Conservation (phyloP, 2,113 vertebrate species). For the Gobio gobio region DNA sequence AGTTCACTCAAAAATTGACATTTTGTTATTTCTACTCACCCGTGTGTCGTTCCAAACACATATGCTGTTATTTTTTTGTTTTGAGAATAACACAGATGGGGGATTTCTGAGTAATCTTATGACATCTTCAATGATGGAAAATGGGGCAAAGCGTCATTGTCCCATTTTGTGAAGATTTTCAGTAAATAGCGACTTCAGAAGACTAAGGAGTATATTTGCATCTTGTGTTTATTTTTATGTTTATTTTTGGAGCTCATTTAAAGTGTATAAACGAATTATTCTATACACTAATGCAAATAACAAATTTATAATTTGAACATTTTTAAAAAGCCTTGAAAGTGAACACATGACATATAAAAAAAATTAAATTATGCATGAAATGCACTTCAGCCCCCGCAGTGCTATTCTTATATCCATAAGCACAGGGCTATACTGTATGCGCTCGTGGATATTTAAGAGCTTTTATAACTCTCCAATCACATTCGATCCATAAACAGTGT, state of each 20-base stretch:
- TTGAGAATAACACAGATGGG: not conserved
- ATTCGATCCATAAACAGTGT: constrained; percentile 33
- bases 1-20: not conserved
- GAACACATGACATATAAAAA: not conserved
- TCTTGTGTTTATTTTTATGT: not conserved
- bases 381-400: not conserved
- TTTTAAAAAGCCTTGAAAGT: not conserved
- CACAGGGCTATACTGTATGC: not conserved
- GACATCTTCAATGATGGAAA: not conserved
- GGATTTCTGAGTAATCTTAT: not conserved
- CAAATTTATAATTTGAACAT: not conserved
- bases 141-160: not conserved
- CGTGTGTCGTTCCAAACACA: not conserved
- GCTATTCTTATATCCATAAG: constrained; percentile 17
- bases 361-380: not conserved
- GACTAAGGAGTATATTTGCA: not conserved
- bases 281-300: not conserved
- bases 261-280: not conserved
- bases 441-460: constrained; percentile 17
- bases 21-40: not conserved
- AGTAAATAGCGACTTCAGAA: not conserved
- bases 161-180: not conserved
- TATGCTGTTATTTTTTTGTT: not conserved
- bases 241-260: not conserved
- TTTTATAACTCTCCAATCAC: constrained; percentile 38